Percentiles rank a stretch among this genome's conserved stretches.
Evolutionary conservation across 2,113 vertebrate genomes (phyloP).

Genomic region (Sorex fumeus): DNA sequence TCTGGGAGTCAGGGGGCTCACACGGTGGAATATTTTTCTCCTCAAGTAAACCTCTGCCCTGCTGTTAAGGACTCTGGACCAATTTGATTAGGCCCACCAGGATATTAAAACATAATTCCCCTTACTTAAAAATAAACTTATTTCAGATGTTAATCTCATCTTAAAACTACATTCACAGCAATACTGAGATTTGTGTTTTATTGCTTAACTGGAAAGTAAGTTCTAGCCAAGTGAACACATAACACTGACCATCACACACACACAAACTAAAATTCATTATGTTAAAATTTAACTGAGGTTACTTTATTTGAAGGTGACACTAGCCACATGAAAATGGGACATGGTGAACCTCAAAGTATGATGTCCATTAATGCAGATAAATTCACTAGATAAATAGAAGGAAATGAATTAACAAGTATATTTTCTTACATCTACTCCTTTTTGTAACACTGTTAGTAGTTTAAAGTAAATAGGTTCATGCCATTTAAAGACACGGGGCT

Average conservation of each 20-base stretch:
- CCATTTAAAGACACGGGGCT: background rate
- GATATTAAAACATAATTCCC: too few species aligned
- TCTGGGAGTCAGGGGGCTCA: background rate
- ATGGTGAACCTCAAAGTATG: background rate
- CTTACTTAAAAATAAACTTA: constrained; percentile 1
- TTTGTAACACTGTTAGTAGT: constrained; percentile 31
- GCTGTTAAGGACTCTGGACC: background rate
- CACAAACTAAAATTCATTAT: constrained; percentile 8
- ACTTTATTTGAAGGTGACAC: constrained; percentile 54
- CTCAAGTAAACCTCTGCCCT: background rate
- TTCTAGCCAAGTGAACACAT: background rate
- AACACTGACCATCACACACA: constrained; percentile 12
- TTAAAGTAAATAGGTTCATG: constrained; percentile 51
- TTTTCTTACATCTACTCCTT: background rate
- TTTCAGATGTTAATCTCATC: background rate
- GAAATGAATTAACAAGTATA: constrained; percentile 39
- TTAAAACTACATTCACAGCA: constrained; percentile 24
- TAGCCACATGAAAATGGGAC: background rate
- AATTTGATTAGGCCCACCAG: background rate
- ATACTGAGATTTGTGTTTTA: constrained; percentile 19
- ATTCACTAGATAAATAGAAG: constrained; percentile 52
- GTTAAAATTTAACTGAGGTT: constrained; percentile 47
- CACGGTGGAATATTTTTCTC: background rate
- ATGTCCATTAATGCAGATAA: constrained; percentile 26
- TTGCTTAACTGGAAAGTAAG: background rate